Conservation (phyloP, 2,888 invertebrate genomes). For the Mythimna vitellina region DNA sequence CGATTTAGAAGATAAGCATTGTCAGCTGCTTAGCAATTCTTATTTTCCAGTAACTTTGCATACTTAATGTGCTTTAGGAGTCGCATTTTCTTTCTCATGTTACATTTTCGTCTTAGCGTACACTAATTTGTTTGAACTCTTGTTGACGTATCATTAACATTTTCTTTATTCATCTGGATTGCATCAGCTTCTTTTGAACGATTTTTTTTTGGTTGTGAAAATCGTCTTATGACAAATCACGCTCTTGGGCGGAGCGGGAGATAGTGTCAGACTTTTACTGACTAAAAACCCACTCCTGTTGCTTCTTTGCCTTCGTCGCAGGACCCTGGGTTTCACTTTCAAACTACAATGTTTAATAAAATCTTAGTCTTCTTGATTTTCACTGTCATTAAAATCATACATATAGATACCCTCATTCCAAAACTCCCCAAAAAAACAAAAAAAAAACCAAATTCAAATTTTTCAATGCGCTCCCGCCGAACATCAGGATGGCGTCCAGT, state of each 20-base stretch:
- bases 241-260: too few relatives aligned
- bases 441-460: too few relatives aligned
- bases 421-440: too few relatives aligned
- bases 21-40: constrained; percentile 28
- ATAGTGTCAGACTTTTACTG: too few relatives aligned
- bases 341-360: not conserved
- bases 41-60: constrained; percentile 8
- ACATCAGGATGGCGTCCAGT: too few relatives aligned
- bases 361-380: not conserved
- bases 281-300: too few relatives aligned
- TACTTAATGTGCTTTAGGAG: constrained; percentile 7
- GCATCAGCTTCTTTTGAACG: not conserved
- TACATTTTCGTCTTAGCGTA: not conserved
- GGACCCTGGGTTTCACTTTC: too few relatives aligned
- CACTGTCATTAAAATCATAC: not conserved
- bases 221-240: too few relatives aligned
- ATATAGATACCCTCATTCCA: too few relatives aligned
- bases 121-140: not conserved
- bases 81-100: constrained; percentile 1
- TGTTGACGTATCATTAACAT: constrained; percentile 3
- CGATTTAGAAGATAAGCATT: constrained; percentile 4
- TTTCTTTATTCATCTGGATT: not conserved
- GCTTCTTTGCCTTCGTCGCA: too few relatives aligned
- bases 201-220: too few relatives aligned
- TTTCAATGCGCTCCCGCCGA: too few relatives aligned